phyloP scores from a whole-genome alignment of 2,113 vertebrate species.

The Pogona vitticeps region DNA sequence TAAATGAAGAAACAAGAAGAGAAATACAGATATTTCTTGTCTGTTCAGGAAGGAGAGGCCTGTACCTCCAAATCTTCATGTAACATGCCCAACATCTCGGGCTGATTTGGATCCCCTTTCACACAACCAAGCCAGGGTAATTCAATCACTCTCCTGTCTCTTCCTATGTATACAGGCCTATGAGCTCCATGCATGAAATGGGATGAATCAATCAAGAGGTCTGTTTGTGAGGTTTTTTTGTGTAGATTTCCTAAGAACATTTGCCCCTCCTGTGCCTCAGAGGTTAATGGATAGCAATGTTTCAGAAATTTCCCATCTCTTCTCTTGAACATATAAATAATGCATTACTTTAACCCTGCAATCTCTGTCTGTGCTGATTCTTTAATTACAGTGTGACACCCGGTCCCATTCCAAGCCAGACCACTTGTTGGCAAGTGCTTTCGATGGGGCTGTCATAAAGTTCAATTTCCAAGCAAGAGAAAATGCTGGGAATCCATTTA shows the following conservation, averaged over 20 bases:
- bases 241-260: neutral
- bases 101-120: neutral
- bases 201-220: neutral
- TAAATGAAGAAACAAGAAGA: too few relatives aligned
- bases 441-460: slow-evolving; percentile 43
- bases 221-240: neutral
- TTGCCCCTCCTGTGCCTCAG: neutral
- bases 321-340: slow-evolving; percentile 36
- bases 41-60: too few relatives aligned
- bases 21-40: too few relatives aligned
- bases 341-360: slow-evolving; percentile 27
- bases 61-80: too few relatives aligned
- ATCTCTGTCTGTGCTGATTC: slow-evolving; percentile 35
- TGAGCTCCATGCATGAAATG: neutral
- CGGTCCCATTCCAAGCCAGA: slow-evolving; percentile 30
- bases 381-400: slow-evolving; percentile 40
- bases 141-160: too few relatives aligned
- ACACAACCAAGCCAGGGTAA: neutral
- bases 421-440: slow-evolving; percentile 38
- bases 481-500: slow-evolving; percentile 60
- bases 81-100: too few relatives aligned
- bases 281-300: slow-evolving; percentile 3
- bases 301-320: slow-evolving; percentile 30
- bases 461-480: slow-evolving; percentile 52
- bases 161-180: neutral